phyloP scores from a whole-genome alignment of 2,113 vertebrate species.

The Nesogale talazaci region DNA sequence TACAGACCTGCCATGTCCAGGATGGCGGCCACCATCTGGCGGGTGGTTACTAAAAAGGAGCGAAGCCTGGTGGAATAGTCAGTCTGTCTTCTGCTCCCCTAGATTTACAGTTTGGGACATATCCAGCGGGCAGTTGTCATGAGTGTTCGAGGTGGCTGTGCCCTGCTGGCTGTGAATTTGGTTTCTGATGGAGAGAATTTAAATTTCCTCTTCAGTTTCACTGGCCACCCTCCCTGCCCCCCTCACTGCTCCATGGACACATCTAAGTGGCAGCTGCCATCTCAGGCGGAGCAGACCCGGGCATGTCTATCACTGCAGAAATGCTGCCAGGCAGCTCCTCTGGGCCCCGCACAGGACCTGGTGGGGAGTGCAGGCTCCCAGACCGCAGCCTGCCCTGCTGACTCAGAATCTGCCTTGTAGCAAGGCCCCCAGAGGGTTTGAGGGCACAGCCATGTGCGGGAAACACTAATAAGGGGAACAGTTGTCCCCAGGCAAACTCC shows the following conservation, averaged over 20 bases:
- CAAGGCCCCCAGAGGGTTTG: accelerated
- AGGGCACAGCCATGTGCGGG: not conserved
- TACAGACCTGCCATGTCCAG: not conserved
- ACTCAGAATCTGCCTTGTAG: not conserved
- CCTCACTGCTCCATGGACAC: not conserved
- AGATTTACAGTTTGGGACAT: too few relatives aligned
- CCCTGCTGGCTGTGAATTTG: too few relatives aligned
- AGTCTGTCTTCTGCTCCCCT: too few relatives aligned
- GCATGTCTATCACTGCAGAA: not conserved
- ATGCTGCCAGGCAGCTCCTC: not conserved
- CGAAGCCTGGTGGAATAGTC: too few relatives aligned
- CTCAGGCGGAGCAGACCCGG: accelerated
- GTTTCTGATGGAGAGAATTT: too few relatives aligned
- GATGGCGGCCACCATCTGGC: not conserved
- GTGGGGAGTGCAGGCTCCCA: not conserved
- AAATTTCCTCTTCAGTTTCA: not conserved
- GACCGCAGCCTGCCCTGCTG: not conserved
- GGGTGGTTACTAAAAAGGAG: not conserved
- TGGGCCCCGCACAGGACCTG: accelerated
- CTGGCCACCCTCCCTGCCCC: not conserved
- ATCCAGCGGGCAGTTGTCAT: too few relatives aligned
- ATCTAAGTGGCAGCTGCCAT: accelerated
- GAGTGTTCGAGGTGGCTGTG: too few relatives aligned
- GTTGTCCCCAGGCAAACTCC: not conserved
- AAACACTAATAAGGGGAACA: not conserved